These are phyloP conservation scores for Hirtodrosophila cameraria DNA, from an alignment of 2,888 invertebrate species.

Conservation along the genomic window DNA sequence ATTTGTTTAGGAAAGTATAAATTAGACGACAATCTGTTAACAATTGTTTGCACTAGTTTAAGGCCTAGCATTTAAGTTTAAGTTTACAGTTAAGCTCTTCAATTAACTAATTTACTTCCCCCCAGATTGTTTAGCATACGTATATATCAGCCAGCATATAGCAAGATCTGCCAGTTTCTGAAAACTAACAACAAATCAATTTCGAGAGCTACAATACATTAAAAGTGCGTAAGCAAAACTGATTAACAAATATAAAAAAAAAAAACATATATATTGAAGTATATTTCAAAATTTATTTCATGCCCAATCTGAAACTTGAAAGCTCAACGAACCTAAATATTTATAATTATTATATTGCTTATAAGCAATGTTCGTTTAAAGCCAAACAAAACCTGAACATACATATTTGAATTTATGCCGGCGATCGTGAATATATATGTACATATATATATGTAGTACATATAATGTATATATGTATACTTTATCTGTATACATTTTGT, in stretches of 20 bases:
- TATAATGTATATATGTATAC: slow-evolving; percentile 2
- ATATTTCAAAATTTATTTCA: slow-evolving; percentile 57
- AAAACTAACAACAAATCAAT: slow-evolving; percentile 23
- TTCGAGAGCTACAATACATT: slow-evolving; percentile 13
- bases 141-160: slow-evolving; percentile 31
- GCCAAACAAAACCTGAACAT: slow-evolving; percentile 32
- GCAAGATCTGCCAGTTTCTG: slow-evolving; percentile 30
- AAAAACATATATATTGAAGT: neutral
- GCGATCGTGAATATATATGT: slow-evolving; percentile 24
- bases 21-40: slow-evolving; percentile 55
- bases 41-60: slow-evolving; percentile 56
- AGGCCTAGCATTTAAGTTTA: slow-evolving; percentile 39
- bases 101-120: slow-evolving; percentile 34
- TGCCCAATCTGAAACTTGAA: slow-evolving; percentile 30
- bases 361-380: slow-evolving; percentile 41
- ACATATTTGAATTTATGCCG: slow-evolving; percentile 29
- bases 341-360: no score
- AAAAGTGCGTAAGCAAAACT: slow-evolving; percentile 71
- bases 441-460: no score
- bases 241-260: no score
- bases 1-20: slow-evolving; percentile 62
- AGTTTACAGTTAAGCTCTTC: slow-evolving; percentile 19
- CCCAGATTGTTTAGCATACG: slow-evolving; percentile 60
- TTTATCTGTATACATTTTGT: slow-evolving; percentile 18
- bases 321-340: slow-evolving; percentile 31